Base-by-base conservation (phyloP, 1,140 invertebrate species). In the Pygmarrhopalites habei region DNA sequence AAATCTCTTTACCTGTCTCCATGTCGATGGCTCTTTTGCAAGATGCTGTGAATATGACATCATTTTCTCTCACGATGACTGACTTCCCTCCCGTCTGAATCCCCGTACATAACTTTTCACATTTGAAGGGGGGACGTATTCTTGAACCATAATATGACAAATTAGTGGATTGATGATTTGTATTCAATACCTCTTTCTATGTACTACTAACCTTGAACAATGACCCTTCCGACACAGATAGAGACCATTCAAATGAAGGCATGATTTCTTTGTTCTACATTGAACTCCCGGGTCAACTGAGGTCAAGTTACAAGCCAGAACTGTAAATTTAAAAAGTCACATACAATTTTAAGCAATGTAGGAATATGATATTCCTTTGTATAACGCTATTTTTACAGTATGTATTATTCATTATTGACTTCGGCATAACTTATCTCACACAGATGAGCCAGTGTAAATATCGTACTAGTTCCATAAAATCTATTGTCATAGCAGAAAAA, bases 51-150 rank as follows among this genome's bases (percentile, higher is more conserved):
- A 90, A 89, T 1, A 92, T 88, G 74, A 88, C 85, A 72, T 93
- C 90, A 0, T 88, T 88, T 73, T 86, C 90, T 3, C 92, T 74
- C 1, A 92, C 75, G 59, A 90, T 88, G 30, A 90, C 84, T 71
- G 92, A 92, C 76, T 91, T 92, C 72, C 91, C 90, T 26, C 87
- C 76, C 4, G 89, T 91, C 0, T 87, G 86, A 44, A 92, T 91
- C 62, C 90, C 88, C 17, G 89, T 86, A 72, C 90, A 93, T 23
- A 87, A 79, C 1, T 90, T 79, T 68, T 92, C 88, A 74, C 90
- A 92, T 70, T 91, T 35, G 71, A 89, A 90, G 0, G 88, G 89
- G 0, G 87, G 85, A 30, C 83, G 77, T 47, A 92, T 89, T 68
- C 84, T 83, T 66, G 86, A 83, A 75, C 90, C 15, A 35, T 35